Evolutionary conservation across 2,888 invertebrate species (phyloP).

Genomic region (Diloba caeruleocephala): DNA sequence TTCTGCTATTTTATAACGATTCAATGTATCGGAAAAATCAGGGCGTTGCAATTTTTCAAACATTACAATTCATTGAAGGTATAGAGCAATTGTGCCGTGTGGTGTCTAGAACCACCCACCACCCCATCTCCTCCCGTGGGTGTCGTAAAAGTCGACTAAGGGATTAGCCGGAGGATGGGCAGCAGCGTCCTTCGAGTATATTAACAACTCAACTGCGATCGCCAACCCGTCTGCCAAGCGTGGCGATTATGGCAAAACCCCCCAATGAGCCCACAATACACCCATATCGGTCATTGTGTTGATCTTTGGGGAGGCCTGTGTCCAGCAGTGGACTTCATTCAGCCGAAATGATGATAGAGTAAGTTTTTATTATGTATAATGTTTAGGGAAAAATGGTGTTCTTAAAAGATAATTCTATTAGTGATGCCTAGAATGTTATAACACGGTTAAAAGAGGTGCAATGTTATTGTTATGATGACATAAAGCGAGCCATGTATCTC

Average conservation of each 20-base stretch:
- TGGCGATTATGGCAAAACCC: too few relatives aligned
- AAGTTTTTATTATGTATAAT: constrained; percentile 44
- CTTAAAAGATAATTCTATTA: constrained; percentile 58
- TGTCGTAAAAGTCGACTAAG: too few relatives aligned
- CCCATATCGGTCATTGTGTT: too few relatives aligned
- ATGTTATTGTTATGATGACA: constrained; percentile 72
- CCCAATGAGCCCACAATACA: too few relatives aligned
- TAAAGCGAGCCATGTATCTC: constrained; percentile 67
- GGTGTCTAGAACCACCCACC: too few relatives aligned
- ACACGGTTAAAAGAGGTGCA: constrained; percentile 55
- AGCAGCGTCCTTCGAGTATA: too few relatives aligned
- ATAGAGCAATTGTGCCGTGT: constrained; percentile 5
- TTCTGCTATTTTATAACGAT: constrained; percentile 69
- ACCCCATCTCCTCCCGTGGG: too few relatives aligned
- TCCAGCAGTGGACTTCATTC: too few relatives aligned
- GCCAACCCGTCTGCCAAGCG: too few relatives aligned
- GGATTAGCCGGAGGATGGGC: too few relatives aligned
- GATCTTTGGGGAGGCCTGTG: too few relatives aligned
- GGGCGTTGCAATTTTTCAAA: constrained; percentile 38
- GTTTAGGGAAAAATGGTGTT: constrained; percentile 51
- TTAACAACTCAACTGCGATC: too few relatives aligned
- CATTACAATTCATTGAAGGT: constrained; percentile 54
- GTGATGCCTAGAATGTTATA: constrained; percentile 57
- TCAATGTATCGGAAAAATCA: constrained; percentile 76
- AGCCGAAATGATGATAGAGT: constrained; percentile 15